These are phyloP conservation scores for Dicrurus megarhynchus DNA, from an alignment of 2,113 vertebrate species.

Conservation along the genomic window DNA sequence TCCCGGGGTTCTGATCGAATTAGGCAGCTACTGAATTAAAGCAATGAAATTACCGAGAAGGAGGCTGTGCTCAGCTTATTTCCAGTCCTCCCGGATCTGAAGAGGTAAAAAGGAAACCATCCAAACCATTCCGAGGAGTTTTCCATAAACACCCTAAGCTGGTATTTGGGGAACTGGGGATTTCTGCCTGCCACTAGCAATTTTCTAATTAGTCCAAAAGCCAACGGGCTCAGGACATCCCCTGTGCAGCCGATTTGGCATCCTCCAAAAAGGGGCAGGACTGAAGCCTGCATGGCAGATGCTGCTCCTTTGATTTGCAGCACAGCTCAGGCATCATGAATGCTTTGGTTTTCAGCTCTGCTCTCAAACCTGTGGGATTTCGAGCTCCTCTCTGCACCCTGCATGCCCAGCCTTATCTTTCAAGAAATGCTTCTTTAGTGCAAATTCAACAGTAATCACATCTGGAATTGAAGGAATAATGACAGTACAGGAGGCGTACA, in stretches of 20 bases:
- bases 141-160: background rate
- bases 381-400: background rate
- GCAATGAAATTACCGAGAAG: slow-evolving; percentile 50
- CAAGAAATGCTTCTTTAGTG: background rate
- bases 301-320: background rate
- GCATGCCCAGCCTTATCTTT: background rate
- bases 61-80: slow-evolving; percentile 14
- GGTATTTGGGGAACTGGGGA: slow-evolving; percentile 10
- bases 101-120: background rate
- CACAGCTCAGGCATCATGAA: background rate
- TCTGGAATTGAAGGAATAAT: background rate
- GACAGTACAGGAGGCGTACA: background rate
- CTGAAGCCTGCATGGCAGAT: background rate
- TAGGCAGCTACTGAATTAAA: slow-evolving; percentile 60
- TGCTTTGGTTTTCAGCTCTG: background rate
- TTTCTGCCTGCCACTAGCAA: slow-evolving; percentile 32
- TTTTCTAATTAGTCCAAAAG: slow-evolving; percentile 34
- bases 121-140: background rate
- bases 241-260: background rate
- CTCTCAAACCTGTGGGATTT: background rate
- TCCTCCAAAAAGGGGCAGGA: background rate
- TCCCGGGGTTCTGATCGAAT: slow-evolving; percentile 52
- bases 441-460: background rate
- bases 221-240: background rate
- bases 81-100: background rate